Evolutionary conservation across 1,140 invertebrate genomes (phyloP).

Genomic region (Apolygus lucorum): DNA sequence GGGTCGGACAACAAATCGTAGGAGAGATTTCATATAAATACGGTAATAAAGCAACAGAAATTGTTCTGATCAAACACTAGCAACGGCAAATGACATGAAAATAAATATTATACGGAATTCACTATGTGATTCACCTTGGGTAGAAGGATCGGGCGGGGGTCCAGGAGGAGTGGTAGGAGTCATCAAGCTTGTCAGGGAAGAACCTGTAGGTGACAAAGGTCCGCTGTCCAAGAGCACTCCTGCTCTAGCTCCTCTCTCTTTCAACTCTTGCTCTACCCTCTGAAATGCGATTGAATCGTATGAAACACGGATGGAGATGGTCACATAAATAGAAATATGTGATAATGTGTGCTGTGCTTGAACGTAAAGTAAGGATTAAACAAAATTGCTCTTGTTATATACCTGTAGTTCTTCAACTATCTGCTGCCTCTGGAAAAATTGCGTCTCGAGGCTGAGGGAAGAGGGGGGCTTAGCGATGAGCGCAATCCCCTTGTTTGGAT

Average conservation of each 20-base stretch:
- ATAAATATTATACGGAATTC: not conserved
- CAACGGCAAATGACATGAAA: not conserved
- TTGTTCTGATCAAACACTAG: too few relatives aligned
- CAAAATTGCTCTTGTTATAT: too few relatives aligned
- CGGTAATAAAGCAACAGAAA: too few relatives aligned
- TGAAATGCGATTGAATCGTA: slow-evolving; percentile 32
- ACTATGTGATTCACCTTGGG: slow-evolving; percentile 22
- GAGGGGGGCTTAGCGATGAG: slow-evolving; percentile 27
- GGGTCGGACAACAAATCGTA: too few relatives aligned
- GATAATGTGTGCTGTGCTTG: too few relatives aligned
- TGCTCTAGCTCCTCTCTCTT: slow-evolving; percentile 50
- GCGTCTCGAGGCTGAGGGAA: slow-evolving; percentile 21
- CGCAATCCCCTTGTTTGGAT: slow-evolving; percentile 42
- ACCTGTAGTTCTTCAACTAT: slow-evolving; percentile 69
- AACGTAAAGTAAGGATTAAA: too few relatives aligned
- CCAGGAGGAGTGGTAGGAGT: slow-evolving; percentile 25
- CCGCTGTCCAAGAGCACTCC: slow-evolving; percentile 39
- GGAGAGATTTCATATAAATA: too few relatives aligned
- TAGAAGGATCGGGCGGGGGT: slow-evolving; percentile 18
- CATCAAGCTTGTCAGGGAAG: slow-evolving; percentile 23
- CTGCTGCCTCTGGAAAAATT: slow-evolving; percentile 46
- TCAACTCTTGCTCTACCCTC: slow-evolving; percentile 64
- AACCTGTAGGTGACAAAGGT: slow-evolving; percentile 24
- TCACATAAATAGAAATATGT: too few relatives aligned
- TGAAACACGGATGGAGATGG: too few relatives aligned